Base-by-base conservation (phyloP, 2,797 vertebrate genomes). In the Cynopterus sphinx region DNA sequence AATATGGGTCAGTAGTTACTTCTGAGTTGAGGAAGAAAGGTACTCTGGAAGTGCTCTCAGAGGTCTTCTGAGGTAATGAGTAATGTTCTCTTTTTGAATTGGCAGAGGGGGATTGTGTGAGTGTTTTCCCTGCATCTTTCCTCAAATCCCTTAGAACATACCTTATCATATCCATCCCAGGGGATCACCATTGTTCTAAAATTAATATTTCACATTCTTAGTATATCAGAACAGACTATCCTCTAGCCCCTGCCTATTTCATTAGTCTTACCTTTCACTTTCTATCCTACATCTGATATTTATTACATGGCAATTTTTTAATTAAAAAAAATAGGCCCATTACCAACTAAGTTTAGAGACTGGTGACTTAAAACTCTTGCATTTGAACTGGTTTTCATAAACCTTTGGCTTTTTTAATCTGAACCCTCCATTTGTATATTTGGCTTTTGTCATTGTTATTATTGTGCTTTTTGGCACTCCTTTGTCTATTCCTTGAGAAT, bases 401-500 rank as follows among this genome's bases (percentile, higher is more conserved):
- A 63, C 15, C 15, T 51, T 92, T 21, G 10, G 46, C 3, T 17
- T 95, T 95, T 71, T 17, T 28, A 55, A 71, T 41, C 57, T 53
- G 5, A 46, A 75, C 4, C 2, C 16, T 91, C 4, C 21, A 31
- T 59, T n/a, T 92, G 57, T 51, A 2, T 70, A 26, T 9, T 36
- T 13, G 67, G 36, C 24, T 87, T 93, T 61, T 74, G 59, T 41
- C 77, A 3, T 53, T 46, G 13, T 39, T 46, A 8, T 46, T 75
- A 1, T 31, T 63, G 3, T 46, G 11, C 13, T 63, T 65, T 33
- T 43, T 81, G 43, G 33, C 19, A 1, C 24, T 36, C 10, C 1
- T 71, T 71, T 74, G 33, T 49, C 61, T 83, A 7, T n/a, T 71
- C 28, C 63, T 91, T 84, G 61, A 89, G 59, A 94, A 39, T 53